A percentile compares a stretch with the other conserved stretches of the same genome.
These are phyloP conservation scores for Podiceps cristatus DNA, from an alignment of 2,113 vertebrate genomes.

Conservation along the genomic window DNA sequence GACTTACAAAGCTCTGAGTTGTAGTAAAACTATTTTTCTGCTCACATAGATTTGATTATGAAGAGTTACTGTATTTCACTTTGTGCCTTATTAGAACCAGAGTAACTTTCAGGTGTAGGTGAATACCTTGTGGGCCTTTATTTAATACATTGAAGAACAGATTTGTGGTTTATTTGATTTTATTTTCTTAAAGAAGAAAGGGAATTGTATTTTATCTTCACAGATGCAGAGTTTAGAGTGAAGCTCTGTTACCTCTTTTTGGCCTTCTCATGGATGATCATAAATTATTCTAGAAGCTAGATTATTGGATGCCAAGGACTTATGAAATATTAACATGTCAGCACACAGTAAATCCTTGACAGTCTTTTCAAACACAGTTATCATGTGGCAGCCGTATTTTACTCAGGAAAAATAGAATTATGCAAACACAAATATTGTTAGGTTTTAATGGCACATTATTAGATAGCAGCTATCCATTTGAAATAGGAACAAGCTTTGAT, in stretches of 20 bases:
- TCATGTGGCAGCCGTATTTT: not conserved
- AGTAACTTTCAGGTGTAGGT: not conserved
- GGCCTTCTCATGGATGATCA: not conserved
- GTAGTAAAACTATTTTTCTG: not conserved
- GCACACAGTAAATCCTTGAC: not conserved
- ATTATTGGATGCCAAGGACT: not conserved
- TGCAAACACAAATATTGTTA: not conserved
- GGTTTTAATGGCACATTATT: not conserved
- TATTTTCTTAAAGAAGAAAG: not conserved
- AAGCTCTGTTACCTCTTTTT: not conserved
- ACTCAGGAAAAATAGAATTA: not conserved
- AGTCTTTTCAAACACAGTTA: not conserved
- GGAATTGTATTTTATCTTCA: not conserved
- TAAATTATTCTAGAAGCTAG: not conserved
- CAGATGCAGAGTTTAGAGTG: not conserved
- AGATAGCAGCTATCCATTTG: not conserved
- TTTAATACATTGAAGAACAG: not conserved
- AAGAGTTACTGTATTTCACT: not conserved
- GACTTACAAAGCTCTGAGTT: not conserved
- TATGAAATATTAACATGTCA: not conserved
- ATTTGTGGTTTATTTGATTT: not conserved
- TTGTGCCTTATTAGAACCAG: not conserved
- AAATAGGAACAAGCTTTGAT: not conserved
- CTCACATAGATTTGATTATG: not conserved
- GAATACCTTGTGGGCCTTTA: not conserved